Percentiles rank a stretch among this genome's conserved stretches.
These are phyloP conservation scores for Oscheius sp. DNA, from an alignment of 2,888 invertebrate genomes.

Conservation along the genomic window DNA sequence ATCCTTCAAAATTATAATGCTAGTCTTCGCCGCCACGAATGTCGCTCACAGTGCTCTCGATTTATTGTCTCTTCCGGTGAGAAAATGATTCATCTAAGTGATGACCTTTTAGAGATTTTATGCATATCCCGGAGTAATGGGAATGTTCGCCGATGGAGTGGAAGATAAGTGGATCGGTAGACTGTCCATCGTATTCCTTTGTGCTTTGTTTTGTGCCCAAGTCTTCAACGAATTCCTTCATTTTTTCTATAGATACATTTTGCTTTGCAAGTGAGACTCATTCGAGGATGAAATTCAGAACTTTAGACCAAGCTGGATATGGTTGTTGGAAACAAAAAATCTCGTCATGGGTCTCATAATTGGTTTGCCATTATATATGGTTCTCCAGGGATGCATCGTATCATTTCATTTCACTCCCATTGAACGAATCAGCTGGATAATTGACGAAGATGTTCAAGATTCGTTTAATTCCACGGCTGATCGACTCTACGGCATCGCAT, in stretches of 20 bases:
- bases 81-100: no score
- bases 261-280: not conserved
- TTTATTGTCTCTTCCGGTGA: conserved; percentile 4
- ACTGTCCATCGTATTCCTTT: not conserved
- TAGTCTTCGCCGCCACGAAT: conserved; percentile 3
- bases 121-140: not conserved
- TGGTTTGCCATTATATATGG: not conserved
- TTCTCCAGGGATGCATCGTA: not conserved
- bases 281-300: not conserved
- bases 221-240: conserved; percentile 3
- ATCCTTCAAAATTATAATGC: conserved; percentile 19
- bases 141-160: not conserved
- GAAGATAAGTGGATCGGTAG: not conserved
- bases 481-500: not conserved
- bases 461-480: not conserved
- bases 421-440: not conserved
- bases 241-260: conserved; percentile 4
- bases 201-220: not conserved
- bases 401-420: not conserved
- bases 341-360: not conserved
- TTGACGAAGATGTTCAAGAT: not conserved
- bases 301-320: not conserved
- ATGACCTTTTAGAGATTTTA: no score
- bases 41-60: not conserved
- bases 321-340: not conserved